Evolutionary conservation across 2,113 vertebrate genomes (phyloP).

Genomic region (Dicrurus megarhynchus): DNA sequence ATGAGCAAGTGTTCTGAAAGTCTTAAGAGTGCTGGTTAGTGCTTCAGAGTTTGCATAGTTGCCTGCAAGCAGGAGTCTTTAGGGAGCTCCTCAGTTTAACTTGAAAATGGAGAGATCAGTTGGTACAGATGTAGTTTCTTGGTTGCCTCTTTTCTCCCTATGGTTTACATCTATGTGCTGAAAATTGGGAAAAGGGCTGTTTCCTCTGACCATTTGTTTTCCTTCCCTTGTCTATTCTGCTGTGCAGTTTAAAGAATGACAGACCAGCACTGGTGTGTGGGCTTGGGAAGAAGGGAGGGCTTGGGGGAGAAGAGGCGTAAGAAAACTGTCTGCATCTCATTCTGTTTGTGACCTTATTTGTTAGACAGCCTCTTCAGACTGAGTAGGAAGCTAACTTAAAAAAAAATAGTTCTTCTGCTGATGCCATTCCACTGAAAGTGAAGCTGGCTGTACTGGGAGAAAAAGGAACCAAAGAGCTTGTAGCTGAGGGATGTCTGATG

Average conservation of each 20-base stretch:
- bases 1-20: background rate
- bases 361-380: background rate
- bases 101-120: background rate
- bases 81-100: background rate
- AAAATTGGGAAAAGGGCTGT: background rate
- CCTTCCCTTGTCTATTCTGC: background rate
- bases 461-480: background rate
- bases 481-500: background rate
- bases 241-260: background rate
- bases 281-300: background rate
- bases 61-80: background rate
- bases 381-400: background rate
- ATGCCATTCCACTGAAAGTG: background rate
- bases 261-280: background rate
- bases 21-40: background rate
- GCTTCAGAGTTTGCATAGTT: background rate
- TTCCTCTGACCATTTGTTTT: background rate
- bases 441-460: background rate
- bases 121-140: rapidly evolving
- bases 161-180: background rate
- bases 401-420: background rate
- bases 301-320: rapidly evolving
- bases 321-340: background rate
- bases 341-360: background rate
- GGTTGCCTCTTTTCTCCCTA: background rate